phyloP scores from a whole-genome alignment of 2,113 vertebrate genomes.

The Carettochelys insculpta region DNA sequence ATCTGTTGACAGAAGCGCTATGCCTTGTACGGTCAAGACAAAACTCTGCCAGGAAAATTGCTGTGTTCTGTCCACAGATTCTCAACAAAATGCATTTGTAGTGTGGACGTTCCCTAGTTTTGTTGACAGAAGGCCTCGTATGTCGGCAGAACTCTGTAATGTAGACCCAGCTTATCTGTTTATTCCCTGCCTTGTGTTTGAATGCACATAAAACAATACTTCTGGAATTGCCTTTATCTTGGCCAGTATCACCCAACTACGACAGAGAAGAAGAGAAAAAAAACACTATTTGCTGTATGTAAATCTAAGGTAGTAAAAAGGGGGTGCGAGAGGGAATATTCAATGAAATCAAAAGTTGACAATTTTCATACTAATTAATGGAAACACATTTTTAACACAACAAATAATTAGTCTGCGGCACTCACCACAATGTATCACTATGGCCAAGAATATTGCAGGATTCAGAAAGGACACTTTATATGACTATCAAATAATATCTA shows the following conservation, averaged over 20 bases:
- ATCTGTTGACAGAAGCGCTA: too few species aligned
- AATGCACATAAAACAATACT: not conserved
- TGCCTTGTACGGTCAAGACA: too few species aligned
- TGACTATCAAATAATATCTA: not conserved
- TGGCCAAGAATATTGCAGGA: not conserved
- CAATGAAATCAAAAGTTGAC: not conserved
- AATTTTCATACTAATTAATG: not conserved
- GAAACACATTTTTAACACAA: not conserved
- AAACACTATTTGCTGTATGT: not conserved
- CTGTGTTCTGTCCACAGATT: too few species aligned
- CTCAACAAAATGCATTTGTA: too few species aligned
- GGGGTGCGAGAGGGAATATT: conserved; percentile 24
- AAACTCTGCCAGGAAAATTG: too few species aligned
- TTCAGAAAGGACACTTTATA: not conserved
- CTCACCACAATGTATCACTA: not conserved
- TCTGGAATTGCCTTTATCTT: not conserved
- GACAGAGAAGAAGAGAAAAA: not conserved
- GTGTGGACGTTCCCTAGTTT: too few species aligned
- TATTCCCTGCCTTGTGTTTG: not conserved
- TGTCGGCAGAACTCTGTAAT: too few species aligned
- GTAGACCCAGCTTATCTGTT: too few species aligned
- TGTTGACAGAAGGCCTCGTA: too few species aligned
- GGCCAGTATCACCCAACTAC: not conserved
- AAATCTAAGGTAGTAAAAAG: conserved; percentile 39
- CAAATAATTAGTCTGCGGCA: not conserved